phyloP scores from a whole-genome alignment of 2,888 invertebrate genomes.

The Scrobipalpa atriplicella region DNA sequence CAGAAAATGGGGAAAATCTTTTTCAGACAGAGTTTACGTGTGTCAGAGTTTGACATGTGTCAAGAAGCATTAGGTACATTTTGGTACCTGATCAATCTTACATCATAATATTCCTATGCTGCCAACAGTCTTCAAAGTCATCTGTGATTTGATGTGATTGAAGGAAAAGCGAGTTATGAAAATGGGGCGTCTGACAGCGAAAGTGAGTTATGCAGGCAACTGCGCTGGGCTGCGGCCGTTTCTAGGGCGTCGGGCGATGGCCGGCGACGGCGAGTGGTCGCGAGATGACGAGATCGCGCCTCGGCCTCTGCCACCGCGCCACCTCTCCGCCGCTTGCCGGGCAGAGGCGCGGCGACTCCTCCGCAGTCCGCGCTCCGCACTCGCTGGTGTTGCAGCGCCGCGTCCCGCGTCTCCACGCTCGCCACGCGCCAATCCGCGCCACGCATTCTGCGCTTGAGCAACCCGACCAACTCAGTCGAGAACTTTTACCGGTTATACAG shows the following conservation, averaged over 20 bases:
- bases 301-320: conserved; percentile 22
- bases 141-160: not conserved
- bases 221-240: conserved; percentile 44
- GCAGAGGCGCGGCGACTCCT: conserved; percentile 28
- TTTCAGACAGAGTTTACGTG: too few relatives aligned
- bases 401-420: conserved; percentile 41
- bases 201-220: conserved; percentile 60
- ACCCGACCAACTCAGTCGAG: conserved; percentile 30
- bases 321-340: conserved; percentile 35
- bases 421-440: conserved; percentile 28
- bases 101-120: not conserved
- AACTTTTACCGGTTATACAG: conserved; percentile 27
- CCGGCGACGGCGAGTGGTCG: conserved; percentile 20
- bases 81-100: not conserved
- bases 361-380: conserved; percentile 30
- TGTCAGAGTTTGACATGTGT: too few relatives aligned
- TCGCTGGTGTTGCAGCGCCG: conserved; percentile 47
- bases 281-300: conserved; percentile 26
- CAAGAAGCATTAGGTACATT: too few relatives aligned
- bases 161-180: conserved; percentile 35
- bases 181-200: conserved; percentile 61
- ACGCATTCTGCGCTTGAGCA: conserved; percentile 34
- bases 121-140: not conserved
- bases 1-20: too few relatives aligned
- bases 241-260: conserved; percentile 58